Percentiles rank a stretch among this genome's conserved stretches.
These are phyloP conservation scores for Ceratosolen fusciceps DNA, from an alignment of 1,140 invertebrate genomes.

Conservation along the genomic window DNA sequence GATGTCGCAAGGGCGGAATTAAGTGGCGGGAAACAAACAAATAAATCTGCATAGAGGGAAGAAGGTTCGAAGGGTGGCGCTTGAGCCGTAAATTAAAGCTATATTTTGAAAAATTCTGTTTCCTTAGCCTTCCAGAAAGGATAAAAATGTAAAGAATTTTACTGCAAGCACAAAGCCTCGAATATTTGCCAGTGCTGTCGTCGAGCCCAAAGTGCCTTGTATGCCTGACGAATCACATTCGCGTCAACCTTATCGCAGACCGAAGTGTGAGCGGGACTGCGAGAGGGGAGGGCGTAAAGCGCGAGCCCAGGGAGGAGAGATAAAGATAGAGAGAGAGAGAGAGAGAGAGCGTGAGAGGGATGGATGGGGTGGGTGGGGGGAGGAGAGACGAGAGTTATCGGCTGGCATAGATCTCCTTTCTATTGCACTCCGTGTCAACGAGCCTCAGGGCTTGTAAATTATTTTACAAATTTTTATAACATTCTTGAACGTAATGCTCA, in stretches of 20 bases:
- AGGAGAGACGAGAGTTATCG: conserved; percentile 49
- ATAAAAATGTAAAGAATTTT: neutral
- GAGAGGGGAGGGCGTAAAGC: conserved; percentile 14
- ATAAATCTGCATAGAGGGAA: no score
- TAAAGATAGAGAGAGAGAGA: conserved; percentile 21
- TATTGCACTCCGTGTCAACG: conserved; percentile 46
- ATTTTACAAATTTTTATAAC: neutral
- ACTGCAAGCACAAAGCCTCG: neutral
- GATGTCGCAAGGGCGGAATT: no score
- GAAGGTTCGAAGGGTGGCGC: no score
- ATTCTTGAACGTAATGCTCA: no score
- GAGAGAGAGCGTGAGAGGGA: neutral
- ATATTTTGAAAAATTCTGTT: no score
- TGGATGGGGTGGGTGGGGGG: neutral
- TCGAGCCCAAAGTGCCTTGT: neutral
- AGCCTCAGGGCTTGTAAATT: neutral
- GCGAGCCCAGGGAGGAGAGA: neutral
- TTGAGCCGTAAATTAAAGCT: no score
- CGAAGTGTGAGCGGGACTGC: neutral
- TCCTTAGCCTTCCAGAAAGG: no score
- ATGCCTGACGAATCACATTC: neutral
- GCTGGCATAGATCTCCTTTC: conserved; percentile 53
- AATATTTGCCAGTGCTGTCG: neutral
- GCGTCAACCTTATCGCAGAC: neutral
- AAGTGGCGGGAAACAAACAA: no score